A percentile compares a stretch with the other conserved stretches of the same genome.
These are phyloP conservation scores for Oeneis ivallda DNA, from an alignment of 2,888 invertebrate genomes.

Conservation along the genomic window DNA sequence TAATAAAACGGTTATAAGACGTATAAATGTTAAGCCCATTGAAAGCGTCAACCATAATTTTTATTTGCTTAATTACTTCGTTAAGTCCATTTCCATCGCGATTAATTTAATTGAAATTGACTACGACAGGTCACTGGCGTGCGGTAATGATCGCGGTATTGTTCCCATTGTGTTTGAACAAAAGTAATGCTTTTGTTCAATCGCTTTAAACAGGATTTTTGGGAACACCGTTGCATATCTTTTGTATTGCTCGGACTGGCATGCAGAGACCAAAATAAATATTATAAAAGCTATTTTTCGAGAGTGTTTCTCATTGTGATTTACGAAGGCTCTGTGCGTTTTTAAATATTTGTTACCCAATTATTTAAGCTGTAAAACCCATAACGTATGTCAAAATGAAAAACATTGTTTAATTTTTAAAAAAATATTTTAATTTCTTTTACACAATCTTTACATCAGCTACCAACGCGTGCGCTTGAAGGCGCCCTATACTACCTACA, in stretches of 20 bases:
- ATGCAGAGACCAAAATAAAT: not conserved
- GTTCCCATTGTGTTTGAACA: conserved; percentile 10
- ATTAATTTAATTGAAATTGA: conserved; percentile 34
- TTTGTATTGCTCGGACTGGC: not conserved
- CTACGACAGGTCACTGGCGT: conserved; percentile 18
- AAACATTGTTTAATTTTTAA: too few relatives aligned
- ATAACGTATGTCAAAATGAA: too few relatives aligned
- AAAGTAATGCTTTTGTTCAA: conserved; percentile 1
- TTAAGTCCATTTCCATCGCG: conserved; percentile 36
- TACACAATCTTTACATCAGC: too few relatives aligned
- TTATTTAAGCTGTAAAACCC: too few relatives aligned
- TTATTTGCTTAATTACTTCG: conserved; percentile 43
- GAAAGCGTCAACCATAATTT: conserved; percentile 32
- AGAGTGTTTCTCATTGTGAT: too few relatives aligned
- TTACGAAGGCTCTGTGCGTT: too few relatives aligned
- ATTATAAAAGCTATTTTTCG: not conserved
- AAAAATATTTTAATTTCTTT: too few relatives aligned
- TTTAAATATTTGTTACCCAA: too few relatives aligned
- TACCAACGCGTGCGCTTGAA: too few relatives aligned
- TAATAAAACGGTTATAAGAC: too few relatives aligned
- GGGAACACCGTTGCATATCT: not conserved
- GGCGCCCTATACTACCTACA: too few relatives aligned
- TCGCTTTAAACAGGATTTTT: not conserved
- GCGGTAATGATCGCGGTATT: conserved; percentile 21
- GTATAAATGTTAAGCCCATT: conserved; percentile 30